Percentiles rank a stretch among this genome's conserved stretches.
Evolutionary conservation across 1,140 invertebrate species (phyloP).

Genomic region (Drosophila prosaltans): DNA sequence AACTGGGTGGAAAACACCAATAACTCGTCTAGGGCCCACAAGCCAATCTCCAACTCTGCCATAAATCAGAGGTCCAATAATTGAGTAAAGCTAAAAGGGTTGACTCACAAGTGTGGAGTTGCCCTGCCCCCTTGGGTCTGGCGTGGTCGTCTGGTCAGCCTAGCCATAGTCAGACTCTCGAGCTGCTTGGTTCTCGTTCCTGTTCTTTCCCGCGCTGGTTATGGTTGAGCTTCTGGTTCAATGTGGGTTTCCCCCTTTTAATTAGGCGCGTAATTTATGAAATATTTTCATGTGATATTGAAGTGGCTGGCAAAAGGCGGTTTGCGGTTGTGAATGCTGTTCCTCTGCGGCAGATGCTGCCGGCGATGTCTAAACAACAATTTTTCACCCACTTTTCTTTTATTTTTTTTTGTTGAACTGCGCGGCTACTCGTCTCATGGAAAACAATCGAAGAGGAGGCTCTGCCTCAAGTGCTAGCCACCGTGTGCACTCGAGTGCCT

Average conservation of each 20-base stretch:
- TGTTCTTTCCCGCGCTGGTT: neutral
- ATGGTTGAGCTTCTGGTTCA: constrained; percentile 41
- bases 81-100: constrained; percentile 67
- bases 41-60: constrained; percentile 50
- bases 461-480: constrained; percentile 57
- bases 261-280: constrained; percentile 78
- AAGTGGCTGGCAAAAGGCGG: constrained; percentile 71
- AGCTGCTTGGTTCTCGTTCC: constrained; percentile 10
- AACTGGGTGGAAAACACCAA: constrained; percentile 48
- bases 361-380: constrained; percentile 48
- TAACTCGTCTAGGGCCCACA: constrained; percentile 63
- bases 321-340: neutral
- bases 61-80: constrained; percentile 78
- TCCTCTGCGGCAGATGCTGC: neutral
- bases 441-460: constrained; percentile 47
- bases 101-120: constrained; percentile 53
- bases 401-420: constrained; percentile 41
- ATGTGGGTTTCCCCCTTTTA: constrained; percentile 49
- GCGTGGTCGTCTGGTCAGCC: constrained; percentile 58
- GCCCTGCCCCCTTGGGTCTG: constrained; percentile 40
- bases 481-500: constrained; percentile 63
- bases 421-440: constrained; percentile 44
- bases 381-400: constrained; percentile 65
- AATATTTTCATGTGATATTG: constrained; percentile 71
- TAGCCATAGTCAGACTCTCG: constrained; percentile 54